Evolutionary conservation across 2,888 invertebrate species (phyloP), one percentile per base, ranked within the genome.

Genomic region (Tribolium freemani): DNA sequence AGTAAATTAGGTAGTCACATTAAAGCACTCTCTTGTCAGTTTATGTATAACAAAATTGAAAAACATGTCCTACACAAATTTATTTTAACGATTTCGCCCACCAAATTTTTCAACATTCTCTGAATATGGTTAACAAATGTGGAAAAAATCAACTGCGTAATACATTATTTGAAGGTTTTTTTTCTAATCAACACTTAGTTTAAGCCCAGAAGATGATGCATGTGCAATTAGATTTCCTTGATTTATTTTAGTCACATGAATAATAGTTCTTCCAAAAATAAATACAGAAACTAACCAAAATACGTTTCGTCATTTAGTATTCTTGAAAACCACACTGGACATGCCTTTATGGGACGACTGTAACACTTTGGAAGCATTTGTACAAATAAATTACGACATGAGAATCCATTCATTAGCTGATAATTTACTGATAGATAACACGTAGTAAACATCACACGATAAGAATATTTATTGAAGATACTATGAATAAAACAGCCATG

Each of bases 401-500:
- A 31, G 31, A 50, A 58, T 58, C 60, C 69, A 69, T 60, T 69
- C 69, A 69, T 60, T 69, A 69, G 44, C 51, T 69, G 60, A 69
- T 69, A 60, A 69, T 38, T 60, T 60, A 31, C 46, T 45, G 69
- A 69, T 60, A 60, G 69, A 60, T 58, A 57, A 16, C 16, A 69
- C 69, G 53, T 69, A 69, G 69, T 69, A 69, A 69, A 69, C 69
- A 69, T 68, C 13, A 60, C 57, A 51, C 44, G 69, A 69, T 69
- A 69, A 69, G 45, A 44, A 60, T 51, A 60, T 69, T 58, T 60
- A 60, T 60, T 51, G 45, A 51, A 53, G 60, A 68, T 68, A 60
- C 53, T 44, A 54, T 26, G 21, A 64, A 54, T 64, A 54, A 64
- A 53, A 64, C n/a, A 13, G 8, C 38, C 38, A 38, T 38, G 38